Evolutionary conservation across 2,113 vertebrate species (phyloP), one percentile per base, ranked within the genome.

Genomic region (Climacteris rufus): DNA sequence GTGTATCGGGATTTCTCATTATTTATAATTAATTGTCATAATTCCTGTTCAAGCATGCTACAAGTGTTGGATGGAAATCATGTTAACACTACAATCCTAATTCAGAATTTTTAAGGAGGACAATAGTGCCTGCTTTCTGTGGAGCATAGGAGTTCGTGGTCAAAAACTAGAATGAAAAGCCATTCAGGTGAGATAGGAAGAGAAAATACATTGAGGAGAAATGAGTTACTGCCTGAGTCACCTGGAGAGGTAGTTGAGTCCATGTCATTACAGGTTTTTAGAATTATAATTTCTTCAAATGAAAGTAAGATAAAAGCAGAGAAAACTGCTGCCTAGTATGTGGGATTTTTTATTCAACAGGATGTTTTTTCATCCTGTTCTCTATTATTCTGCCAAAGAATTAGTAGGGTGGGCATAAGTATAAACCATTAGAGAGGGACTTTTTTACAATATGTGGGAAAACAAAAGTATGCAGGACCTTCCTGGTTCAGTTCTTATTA

Each of bases 241-340:
- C 77, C 47, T 84, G 80, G 35, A 61, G 64, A 89, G 56, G 64
- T 16, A 47, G 33, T 15, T 64, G 54, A 93, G 60, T 82, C 56
- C 72, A 44, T 53, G 42, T 69, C 72, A 35, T 83, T 87, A 82
- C 18, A 82, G 44, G 16, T 8, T 84, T 89, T 89, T 71, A 89
- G 66, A 91, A 57, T 91, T 84, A 24, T 13, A 27, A 79, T 94
- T 92, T 94, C 56, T 89, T 95, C 65, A 87, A 82, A 75, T 65
- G 10, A 21, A 87, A 71, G 44, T 16, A 64, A 31, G 25, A 82
- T 87, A 68, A 94, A 95, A 82, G 83, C 56, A 9, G 37, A 65
- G 31, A 40, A 89, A 79, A 64, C 28, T 19, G 14, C 70, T 79
- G 53, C 69, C 53, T 56, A 24, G n/a, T 18, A 10, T 13, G 1